A percentile compares a stretch with the other conserved stretches of the same genome.
phyloP scores from a whole-genome alignment of 2,113 vertebrate genomes.

The Protobothrops flavoviridis region DNA sequence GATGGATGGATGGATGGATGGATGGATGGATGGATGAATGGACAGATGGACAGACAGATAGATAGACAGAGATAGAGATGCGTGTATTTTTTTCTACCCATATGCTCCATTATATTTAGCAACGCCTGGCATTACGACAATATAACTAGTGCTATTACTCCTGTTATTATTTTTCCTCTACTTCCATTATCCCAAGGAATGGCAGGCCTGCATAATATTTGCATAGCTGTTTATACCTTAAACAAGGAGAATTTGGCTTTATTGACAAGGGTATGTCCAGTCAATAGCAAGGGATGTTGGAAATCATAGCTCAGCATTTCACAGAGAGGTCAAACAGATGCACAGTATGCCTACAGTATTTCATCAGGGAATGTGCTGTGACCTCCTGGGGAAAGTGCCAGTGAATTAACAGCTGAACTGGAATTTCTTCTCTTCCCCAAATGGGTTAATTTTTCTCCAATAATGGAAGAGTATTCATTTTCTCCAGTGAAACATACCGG shows the following conservation, averaged over 20 bases:
- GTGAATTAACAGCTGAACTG: background rate
- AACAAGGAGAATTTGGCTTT: background rate
- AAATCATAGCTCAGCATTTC: background rate
- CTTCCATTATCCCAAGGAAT: background rate
- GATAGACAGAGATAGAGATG: background rate
- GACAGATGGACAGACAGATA: too few species aligned
- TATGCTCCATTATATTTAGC: background rate
- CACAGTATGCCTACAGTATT: background rate
- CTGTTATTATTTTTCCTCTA: background rate
- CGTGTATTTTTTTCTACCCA: background rate
- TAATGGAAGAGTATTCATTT: background rate
- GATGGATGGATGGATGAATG: too few species aligned
- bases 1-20: too few species aligned
- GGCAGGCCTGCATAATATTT: background rate
- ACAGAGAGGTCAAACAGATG: background rate
- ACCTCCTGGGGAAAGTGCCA: background rate
- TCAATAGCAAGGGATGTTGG: background rate
- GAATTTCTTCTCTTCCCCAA: background rate
- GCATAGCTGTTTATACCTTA: background rate
- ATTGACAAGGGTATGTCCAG: background rate
- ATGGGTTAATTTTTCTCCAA: background rate
- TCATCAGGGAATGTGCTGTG: background rate
- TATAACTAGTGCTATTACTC: background rate
- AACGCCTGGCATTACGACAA: background rate
- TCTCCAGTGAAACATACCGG: conserved; percentile 73